These are phyloP conservation scores for Callimico goeldii DNA, from an alignment of 2,797 vertebrate species.

Conservation along the genomic window DNA sequence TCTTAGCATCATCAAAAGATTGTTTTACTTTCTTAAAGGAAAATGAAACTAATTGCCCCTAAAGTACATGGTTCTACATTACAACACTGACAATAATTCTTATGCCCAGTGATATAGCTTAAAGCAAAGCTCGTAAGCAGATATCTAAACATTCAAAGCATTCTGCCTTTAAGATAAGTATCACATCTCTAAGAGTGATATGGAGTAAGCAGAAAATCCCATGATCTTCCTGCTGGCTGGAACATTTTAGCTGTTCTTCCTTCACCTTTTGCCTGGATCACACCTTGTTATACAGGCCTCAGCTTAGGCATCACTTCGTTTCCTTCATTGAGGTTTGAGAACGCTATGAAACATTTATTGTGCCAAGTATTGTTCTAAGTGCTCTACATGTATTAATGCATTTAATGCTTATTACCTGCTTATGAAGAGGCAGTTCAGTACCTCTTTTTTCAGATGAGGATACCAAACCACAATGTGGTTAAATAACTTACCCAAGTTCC, in stretches of 20 bases:
- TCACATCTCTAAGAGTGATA: neutral
- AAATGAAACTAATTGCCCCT: neutral
- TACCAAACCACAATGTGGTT: neutral
- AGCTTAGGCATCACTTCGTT: neutral
- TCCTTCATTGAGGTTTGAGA: neutral
- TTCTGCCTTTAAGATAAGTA: neutral
- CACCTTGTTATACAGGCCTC: neutral
- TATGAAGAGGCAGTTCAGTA: neutral
- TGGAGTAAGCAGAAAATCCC: neutral
- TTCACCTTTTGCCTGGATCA: neutral
- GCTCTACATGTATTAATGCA: neutral
- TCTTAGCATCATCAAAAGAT: neutral
- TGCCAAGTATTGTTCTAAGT: neutral
- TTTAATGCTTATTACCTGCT: neutral
- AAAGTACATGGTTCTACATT: neutral
- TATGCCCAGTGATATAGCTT: neutral
- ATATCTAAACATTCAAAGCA: neutral
- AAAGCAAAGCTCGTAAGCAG: neutral
- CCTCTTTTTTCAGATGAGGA: neutral
- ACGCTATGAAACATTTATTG: neutral
- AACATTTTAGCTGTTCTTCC: neutral
- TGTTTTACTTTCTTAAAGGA: constrained; percentile 6
- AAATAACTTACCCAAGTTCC: neutral
- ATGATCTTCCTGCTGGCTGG: neutral
- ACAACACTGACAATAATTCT: neutral